Evolutionary conservation across 2,113 vertebrate genomes (phyloP), one percentile per base, ranked within the genome.

Genomic region (Cacatua alba): DNA sequence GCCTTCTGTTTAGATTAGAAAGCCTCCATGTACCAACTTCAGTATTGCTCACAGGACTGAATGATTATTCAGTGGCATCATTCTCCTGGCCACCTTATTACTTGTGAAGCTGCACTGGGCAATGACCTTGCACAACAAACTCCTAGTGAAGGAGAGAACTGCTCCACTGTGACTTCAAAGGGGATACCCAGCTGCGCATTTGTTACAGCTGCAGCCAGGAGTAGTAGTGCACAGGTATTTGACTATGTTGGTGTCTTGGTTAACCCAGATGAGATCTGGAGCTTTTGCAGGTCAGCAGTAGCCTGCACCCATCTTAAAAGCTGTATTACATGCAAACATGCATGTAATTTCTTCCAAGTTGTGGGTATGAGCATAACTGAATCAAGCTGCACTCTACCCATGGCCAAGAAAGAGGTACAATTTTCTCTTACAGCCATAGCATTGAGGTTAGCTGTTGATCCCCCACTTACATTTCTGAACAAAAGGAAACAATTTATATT

Each of bases 311-410:
- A 16, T 39, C 49, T 60, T 79, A 62, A 44, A 59, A 60, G 33
- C 16, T 49, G 5, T 17, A 17, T 62, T 55, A 39, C 18, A 52
- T 23, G 4, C 48, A 59, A 62, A 63, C 23, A 65, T 3, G 10
- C 11, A 20, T 1, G 0, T 43, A 1, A 20, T 81, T 51, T 49
- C 35, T 46, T 48, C 39, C 0, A 0, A n/a, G 33, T 13, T 74
- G 13, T 51, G 25, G 29, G 7, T 44, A 13, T 10, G 3, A 18
- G 28, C 29, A 13, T 17, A 55, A 48, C 24, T 70, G 33, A 80
- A 24, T 28, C 39, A 62, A 55, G 39, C 64, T 75, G 29, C 21
- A 13, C 24, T 48, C 39, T 29, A 64, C 23, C 29, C 14, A 7
- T 6, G 4, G 29, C 18, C 2, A 4, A 29, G n/a, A 81, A 39